Base-by-base conservation (phyloP, 1,140 invertebrate species). In the Trachelipus rathkii region DNA sequence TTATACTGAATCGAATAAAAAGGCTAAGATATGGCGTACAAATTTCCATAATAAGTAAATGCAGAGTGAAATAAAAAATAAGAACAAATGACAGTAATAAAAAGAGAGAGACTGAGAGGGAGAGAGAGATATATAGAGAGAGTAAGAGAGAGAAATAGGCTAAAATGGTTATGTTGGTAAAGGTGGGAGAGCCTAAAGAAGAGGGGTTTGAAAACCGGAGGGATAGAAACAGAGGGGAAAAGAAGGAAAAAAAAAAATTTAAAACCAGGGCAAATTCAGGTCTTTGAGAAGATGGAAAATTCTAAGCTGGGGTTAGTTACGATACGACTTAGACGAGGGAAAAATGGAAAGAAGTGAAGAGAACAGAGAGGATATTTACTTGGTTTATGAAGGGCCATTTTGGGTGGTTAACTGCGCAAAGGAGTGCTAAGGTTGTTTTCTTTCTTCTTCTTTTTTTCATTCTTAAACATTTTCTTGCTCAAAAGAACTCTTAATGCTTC, bases 281-380 rank as follows among this genome's bases (percentile, higher is more conserved):
- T 60, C 50, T 60, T 60, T 60, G 50, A 60, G 50, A 60, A 60
- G 50, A 60, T 60, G 50, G 50, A 60, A 60, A 60, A 60, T 60
- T 60, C 50, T 60, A 60, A 60, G 50, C 50, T 60, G 50, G 8
- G 50, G 50, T 60, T 60, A 60, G 2, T 60, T 60, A 60, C 50
- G 50, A 60, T 60, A 60, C 50, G 50, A 60, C 50, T 60, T 60
- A 8, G 50, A 60, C 50, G 50, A 60, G 50, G 50, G 50, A 60
- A 60, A 60, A 60, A 60, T 60, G 50, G 50, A 60, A 60, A 60
- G 50, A 60, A 60, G 50, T 60, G 50, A 60, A 8, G 50, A 60
- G 50, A 60, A 60, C 50, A 60, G 50, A 60, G 50, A 19, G 19
- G 50, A 60, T 60, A 60, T 60, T 60, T 60, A 60, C 50, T 60